Evolutionary conservation across 1,140 invertebrate species (phyloP), one percentile per base, ranked within the genome.

Genomic region (Halesus radiatus): DNA sequence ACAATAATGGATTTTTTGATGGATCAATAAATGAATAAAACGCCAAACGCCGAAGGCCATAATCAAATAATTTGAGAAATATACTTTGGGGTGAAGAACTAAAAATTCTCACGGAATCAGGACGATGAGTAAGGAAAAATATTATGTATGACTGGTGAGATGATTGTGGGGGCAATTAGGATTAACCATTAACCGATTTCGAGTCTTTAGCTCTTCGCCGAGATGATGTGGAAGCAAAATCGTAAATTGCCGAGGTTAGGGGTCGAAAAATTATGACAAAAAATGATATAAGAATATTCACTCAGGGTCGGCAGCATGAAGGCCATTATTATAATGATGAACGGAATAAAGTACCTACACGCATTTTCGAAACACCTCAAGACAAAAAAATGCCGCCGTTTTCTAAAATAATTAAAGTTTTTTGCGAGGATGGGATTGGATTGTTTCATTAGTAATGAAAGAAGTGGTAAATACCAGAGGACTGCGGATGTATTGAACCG

Each of bases 291-390:
- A 37, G 32, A 45, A 45, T 45, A 45, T 45, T 45, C 37, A 56
- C n/a, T 56, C 5, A 22, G 10, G n/a, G n/a, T 56, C 54, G 20
- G n/a, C 54, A n/a, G 20, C 18, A 56, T 20, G 20, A 18, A 56
- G n/a, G 20, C n/a, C 54, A 56, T 56, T 56, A 56, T 56, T 56
- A 56, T 56, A 56, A 56, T 56, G 54, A 56, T 16, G 16, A 56
- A 45, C 5, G 13, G 22, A 23, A 60, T 20, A n/a, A 3, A n/a
- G n/a, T n/a, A 29, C 53, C 4, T 56, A 4, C 23, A 68, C 29
- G 64, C 64, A 45, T 45, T 32, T 37, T 68, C 64, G 20, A 32
- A 29, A 10, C 23, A 64, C 23, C 60, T 16, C 13, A 64, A 64
- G n/a, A 6, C 54, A 64, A 64, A 23, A 62, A 23, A 45, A 45